Evolutionary conservation across 2,888 invertebrate species (phyloP).

Genomic region (Buathra laborator): DNA sequence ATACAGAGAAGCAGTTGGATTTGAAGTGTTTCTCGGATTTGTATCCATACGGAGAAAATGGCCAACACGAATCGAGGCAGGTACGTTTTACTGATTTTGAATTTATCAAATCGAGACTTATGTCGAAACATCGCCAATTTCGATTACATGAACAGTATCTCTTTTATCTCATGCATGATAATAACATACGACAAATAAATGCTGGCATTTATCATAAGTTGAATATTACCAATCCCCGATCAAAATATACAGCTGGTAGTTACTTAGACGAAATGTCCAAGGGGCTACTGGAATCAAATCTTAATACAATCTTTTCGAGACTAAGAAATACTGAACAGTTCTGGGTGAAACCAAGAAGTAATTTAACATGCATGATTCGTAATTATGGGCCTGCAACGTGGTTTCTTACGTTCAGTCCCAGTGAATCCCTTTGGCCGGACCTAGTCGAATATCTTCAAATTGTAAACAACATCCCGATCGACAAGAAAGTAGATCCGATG

Average conservation of each 20-base stretch:
- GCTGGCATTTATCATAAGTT: slow-evolving; percentile 62
- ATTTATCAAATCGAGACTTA: slow-evolving; percentile 71
- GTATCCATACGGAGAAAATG: slow-evolving; percentile 23
- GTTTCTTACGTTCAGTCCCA: slow-evolving; percentile 24
- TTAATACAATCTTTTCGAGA: slow-evolving; percentile 66
- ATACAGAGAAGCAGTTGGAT: slow-evolving; percentile 61
- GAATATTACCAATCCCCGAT: slow-evolving; percentile 62
- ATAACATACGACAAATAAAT: slow-evolving; percentile 67
- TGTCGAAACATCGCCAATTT: slow-evolving; percentile 73
- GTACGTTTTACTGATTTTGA: slow-evolving; percentile 67
- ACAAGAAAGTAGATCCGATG: background rate
- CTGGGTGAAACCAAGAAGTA: slow-evolving; percentile 64
- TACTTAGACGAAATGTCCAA: slow-evolving; percentile 60
- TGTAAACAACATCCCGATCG: slow-evolving; percentile 5
- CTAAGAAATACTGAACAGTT: slow-evolving; percentile 69
- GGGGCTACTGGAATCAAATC: slow-evolving; percentile 62
- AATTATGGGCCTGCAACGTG: slow-evolving; percentile 63
- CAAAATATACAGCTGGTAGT: slow-evolving; percentile 59
- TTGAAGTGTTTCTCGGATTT: slow-evolving; percentile 5
- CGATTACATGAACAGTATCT: slow-evolving; percentile 74
- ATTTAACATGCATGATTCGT: slow-evolving; percentile 68
- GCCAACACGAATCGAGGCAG: slow-evolving; percentile 63
- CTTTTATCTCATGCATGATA: slow-evolving; percentile 73
- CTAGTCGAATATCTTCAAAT: slow-evolving; percentile 73
- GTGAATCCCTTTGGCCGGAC: slow-evolving; percentile 75